Base-by-base conservation (phyloP, 2,113 vertebrate genomes). In the Thymallus thymallus region DNA sequence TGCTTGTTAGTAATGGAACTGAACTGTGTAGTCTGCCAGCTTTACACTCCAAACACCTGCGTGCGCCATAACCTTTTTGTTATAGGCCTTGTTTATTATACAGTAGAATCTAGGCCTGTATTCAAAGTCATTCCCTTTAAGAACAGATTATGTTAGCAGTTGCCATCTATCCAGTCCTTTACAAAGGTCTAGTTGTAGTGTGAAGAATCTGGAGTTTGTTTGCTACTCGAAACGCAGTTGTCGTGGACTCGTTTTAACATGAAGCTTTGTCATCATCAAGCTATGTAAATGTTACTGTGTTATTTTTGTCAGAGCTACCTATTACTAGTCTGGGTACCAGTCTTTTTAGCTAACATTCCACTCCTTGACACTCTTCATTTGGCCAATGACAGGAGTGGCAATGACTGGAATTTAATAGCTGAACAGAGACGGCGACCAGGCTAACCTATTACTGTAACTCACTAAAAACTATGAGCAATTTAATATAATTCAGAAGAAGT, bases 361-460 rank as follows among this genome's bases (percentile, higher is more conserved):
- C 35, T 41, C 7, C 7, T 41, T 41, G 7, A 6, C 7, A 41
- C 35, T 41, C 35, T 9, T 10, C 35, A 41, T 41, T 41, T 41
- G 35, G 35, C 35, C 35, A 10, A 12, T 41, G 35, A 9, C 29
- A 29, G 29, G 29, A 29, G 29, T 29, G 29, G 29, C 35, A 41
- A 30, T 30, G 30, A 30, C 4, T 30, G 35, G 35, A 41, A 41
- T 41, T 7, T 41, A 41, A 41, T 41, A 41, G 35, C 35, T 41
- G 35, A 41, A 41, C 35, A 41, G 35, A 9, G 35, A 41, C 35
- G 10, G 9, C 9, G 10, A 10, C 35, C 35, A 41, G 7, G 35
- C 35, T 10, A 41, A 41, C 81, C 71, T 86, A 73, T 83, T 77
- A 84, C 77, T 72, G 86, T 81, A 61, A 82, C 77, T 79, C 69